Evolutionary conservation across 2,888 invertebrate species (phyloP).

Genomic region (Scaeva pyrastri): DNA sequence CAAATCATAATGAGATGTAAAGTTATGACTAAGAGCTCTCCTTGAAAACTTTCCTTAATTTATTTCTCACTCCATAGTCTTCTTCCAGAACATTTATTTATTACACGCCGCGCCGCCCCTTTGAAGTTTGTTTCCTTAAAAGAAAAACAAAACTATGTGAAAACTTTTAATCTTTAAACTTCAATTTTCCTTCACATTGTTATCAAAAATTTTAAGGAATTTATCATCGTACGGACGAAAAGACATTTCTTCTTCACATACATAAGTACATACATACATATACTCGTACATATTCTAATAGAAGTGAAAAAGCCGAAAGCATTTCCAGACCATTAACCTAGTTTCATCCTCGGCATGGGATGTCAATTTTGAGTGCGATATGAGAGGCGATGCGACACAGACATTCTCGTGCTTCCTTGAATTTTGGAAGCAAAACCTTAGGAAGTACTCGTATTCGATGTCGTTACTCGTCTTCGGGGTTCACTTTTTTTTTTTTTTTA

Average conservation of each 20-base stretch:
- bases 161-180: constrained; percentile 42
- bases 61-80: neutral
- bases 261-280: too few relatives aligned
- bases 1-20: too few relatives aligned
- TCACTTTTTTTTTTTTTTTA: neutral
- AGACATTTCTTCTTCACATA: too few relatives aligned
- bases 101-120: too few relatives aligned
- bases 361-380: constrained; percentile 41
- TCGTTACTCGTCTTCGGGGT: too few relatives aligned
- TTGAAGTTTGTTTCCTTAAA: neutral
- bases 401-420: neutral
- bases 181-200: neutral
- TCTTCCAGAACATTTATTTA: too few relatives aligned
- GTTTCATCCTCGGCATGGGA: neutral
- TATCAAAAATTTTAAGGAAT: neutral
- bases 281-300: too few relatives aligned
- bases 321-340: constrained; percentile 40
- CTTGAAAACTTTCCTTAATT: neutral
- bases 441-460: neutral
- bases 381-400: too few relatives aligned
- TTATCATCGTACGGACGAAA: neutral
- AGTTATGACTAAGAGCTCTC: neutral
- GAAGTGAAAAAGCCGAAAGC: constrained; percentile 11
- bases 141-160: neutral
- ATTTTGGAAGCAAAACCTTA: neutral